These are phyloP conservation scores for Parochlus steinenii DNA, from an alignment of 2,888 invertebrate species.

Conservation along the genomic window DNA sequence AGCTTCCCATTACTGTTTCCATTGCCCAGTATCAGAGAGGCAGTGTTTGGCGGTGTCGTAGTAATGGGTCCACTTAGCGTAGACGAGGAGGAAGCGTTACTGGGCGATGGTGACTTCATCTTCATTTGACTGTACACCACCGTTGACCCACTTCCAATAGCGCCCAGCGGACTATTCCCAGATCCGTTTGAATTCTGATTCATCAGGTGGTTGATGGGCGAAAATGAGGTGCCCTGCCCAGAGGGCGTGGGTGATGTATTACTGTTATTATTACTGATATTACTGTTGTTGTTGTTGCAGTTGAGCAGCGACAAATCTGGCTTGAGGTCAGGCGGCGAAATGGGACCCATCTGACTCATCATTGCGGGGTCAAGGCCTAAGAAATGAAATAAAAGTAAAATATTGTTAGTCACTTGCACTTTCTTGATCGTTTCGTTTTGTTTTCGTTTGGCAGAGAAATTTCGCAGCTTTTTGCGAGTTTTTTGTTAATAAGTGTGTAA, in stretches of 20 bases:
- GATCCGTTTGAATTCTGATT: slow-evolving; percentile 14
- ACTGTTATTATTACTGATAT: slow-evolving; percentile 39
- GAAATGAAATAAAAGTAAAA: slow-evolving; percentile 8
- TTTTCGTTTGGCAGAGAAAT: too few relatives aligned
- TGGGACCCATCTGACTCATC: slow-evolving; percentile 53
- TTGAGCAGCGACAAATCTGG: slow-evolving; percentile 70
- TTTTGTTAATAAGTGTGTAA: too few relatives aligned
- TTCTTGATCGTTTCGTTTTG: too few relatives aligned
- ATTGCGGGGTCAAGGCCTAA: slow-evolving; percentile 14
- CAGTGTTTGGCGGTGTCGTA: slow-evolving; percentile 27
- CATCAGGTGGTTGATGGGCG: slow-evolving; percentile 22
- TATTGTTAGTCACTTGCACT: background rate
- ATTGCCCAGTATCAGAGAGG: slow-evolving; percentile 27
- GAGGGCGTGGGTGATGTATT: slow-evolving; percentile 41
- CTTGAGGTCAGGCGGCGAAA: slow-evolving; percentile 77
- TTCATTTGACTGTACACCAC: slow-evolving; percentile 21
- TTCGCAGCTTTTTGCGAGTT: too few relatives aligned
- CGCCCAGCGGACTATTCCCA: slow-evolving; percentile 20
- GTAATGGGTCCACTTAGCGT: slow-evolving; percentile 14
- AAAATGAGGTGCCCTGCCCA: slow-evolving; percentile 30
- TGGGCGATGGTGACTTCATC: slow-evolving; percentile 14
- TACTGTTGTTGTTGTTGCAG: slow-evolving; percentile 42
- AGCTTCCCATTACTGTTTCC: slow-evolving; percentile 23
- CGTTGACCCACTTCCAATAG: slow-evolving; percentile 14
- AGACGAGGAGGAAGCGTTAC: slow-evolving; percentile 15